Evolutionary conservation across 2,113 vertebrate genomes (phyloP).

Genomic region (Thymallus thymallus): DNA sequence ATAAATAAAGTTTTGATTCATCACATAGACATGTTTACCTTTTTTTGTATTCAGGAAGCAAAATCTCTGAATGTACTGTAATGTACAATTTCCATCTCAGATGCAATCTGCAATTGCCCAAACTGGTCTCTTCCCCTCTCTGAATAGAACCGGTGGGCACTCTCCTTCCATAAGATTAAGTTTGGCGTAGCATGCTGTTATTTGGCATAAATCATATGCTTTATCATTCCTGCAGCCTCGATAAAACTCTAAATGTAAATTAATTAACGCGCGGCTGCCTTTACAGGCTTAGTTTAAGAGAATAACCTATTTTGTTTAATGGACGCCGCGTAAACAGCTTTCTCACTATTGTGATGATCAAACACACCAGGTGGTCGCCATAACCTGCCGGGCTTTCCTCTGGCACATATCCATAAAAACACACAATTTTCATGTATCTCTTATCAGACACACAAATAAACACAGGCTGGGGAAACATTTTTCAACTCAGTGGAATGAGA

Average conservation of each 20-base stretch:
- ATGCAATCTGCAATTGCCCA: constrained; percentile 41
- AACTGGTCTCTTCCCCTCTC: constrained; percentile 37
- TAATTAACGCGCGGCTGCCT: constrained; percentile 24
- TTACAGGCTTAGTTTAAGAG: constrained; percentile 48
- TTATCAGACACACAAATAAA: constrained; percentile 26
- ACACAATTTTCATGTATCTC: neutral
- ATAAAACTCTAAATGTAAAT: constrained; percentile 71
- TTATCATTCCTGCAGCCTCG: constrained; percentile 52
- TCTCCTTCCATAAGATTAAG: constrained; percentile 31
- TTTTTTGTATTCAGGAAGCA: constrained; percentile 33
- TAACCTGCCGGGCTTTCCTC: constrained; percentile 18
- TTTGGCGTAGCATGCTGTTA: constrained; percentile 42
- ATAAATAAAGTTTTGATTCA: constrained; percentile 32
- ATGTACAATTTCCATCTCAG: constrained; percentile 30
- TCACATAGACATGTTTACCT: constrained; percentile 16
- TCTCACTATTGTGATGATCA: constrained; percentile 27
- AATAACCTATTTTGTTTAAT: constrained; percentile 57
- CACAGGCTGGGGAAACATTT: constrained; percentile 6
- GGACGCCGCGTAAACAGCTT: constrained; percentile 20
- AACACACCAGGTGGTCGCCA: constrained; percentile 1
- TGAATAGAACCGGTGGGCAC: constrained; percentile 13
- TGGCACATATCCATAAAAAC: constrained; percentile 27
- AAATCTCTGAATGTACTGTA: constrained; percentile 16
- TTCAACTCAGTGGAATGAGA: neutral
- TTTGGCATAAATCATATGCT: constrained; percentile 62